A percentile compares a stretch with the other conserved stretches of the same genome.
Conservation (phyloP, 2,888 invertebrate genomes). For the Drosophila mulleri region DNA sequence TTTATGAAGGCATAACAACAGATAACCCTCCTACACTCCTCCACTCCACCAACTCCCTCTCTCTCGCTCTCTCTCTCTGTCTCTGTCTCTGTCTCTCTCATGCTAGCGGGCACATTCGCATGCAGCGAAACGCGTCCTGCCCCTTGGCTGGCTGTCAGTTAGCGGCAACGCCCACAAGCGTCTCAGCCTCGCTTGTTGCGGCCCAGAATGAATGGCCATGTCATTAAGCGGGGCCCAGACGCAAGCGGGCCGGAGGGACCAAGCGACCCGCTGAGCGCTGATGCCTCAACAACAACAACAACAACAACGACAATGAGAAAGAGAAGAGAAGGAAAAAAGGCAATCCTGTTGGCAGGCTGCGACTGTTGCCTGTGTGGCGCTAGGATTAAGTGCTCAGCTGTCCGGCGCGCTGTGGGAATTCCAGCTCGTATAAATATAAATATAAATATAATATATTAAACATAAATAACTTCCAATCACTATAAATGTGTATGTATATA, state of each 20-base stretch:
- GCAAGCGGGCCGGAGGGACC: conserved; percentile 16
- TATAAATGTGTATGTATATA: not conserved
- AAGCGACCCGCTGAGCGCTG: conserved; percentile 46
- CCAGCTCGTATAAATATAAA: not conserved
- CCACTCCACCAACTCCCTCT: not conserved
- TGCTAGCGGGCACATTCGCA: not conserved
- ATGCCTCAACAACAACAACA: conserved; percentile 23
- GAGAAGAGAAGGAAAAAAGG: not conserved
- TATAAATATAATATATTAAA: not conserved
- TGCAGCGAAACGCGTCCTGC: conserved; percentile 22
- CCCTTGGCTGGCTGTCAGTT: conserved; percentile 62
- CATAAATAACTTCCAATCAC: conserved; percentile 35
- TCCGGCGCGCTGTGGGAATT: conserved; percentile 55
- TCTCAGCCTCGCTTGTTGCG: conserved; percentile 51
- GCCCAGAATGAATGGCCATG: conserved; percentile 74
- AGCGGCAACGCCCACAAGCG: conserved; percentile 69
- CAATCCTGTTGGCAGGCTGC: conserved; percentile 26
- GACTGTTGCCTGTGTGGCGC: conserved; percentile 48
- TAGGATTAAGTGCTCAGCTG: conserved; percentile 64
- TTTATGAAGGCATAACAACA: conserved; percentile 76
- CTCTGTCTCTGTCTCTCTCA: not conserved
- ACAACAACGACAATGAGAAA: not conserved
- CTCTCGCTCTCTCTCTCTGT: too few species aligned
- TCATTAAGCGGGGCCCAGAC: conserved; percentile 61
- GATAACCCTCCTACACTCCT: conserved; percentile 29